Base-by-base conservation (phyloP, 2,113 vertebrate genomes). In the Psephotus haematonotus region DNA sequence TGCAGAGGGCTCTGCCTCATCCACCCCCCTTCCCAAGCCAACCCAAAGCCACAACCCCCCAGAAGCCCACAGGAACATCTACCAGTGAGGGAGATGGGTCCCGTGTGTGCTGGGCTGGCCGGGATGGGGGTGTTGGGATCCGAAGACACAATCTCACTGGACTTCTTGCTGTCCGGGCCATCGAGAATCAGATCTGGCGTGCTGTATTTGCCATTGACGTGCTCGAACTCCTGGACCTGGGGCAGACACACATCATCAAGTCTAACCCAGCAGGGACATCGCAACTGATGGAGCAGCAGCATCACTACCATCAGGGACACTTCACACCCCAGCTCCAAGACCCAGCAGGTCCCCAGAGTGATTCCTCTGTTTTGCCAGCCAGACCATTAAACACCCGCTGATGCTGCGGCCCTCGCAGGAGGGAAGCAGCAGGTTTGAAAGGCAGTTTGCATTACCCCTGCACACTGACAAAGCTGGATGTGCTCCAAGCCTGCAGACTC, bases 221-320 rank as follows among this genome's bases (percentile, higher is more conserved):
- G 99, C 90, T 99, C 99, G 7, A 99, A 99, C 94, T 99, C 99
- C 95, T 99, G 99, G 20, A 99, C 99, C 99, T 99, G 84, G 28
- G 70, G n/a, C 37, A 17, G 19, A 78, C 0, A 31, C 46, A 49
- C 10, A 15, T 1, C 14, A 27, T 7, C 8, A 10, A 24, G 39
- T 69, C 65, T 78, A 35, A 64, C 14, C 17, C 31, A 11, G 55
- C 25, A 15, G 59, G 17, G 18, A 23, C 46, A 2, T 2, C 6
- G 2, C 35, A 27, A 62, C 59, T 17, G 59, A 62, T 6, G 16
- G 24, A 62, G 16, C 59, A 37, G 59, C 59, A 18, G 59, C 35
- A 62, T 62, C 16, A 2, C 35, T 39, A 2, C 37, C 15, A 46
- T 4, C 50, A 44, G 59, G 39, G 75, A 74, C 19, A 10, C 2